Evolutionary conservation across 2,113 vertebrate species (phyloP).

Genomic region (Phaethon lepturus): DNA sequence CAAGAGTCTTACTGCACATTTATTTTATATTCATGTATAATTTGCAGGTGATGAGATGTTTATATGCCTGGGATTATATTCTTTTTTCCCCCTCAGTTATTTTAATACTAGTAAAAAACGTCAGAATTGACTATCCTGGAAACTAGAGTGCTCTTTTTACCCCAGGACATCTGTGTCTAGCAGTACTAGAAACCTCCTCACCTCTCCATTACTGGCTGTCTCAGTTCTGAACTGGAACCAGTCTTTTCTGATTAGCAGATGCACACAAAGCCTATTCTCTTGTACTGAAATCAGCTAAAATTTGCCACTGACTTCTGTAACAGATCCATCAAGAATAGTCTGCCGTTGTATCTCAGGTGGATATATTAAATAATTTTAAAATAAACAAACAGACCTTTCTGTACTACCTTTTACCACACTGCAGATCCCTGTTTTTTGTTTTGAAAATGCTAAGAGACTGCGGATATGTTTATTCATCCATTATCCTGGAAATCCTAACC

Average conservation of each 20-base stretch:
- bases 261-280: not conserved
- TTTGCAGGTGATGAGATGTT: not conserved
- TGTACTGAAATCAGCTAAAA: not conserved
- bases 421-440: not conserved
- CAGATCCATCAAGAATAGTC: not conserved
- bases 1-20: not conserved
- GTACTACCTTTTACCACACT: not conserved
- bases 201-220: not conserved
- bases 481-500: not conserved
- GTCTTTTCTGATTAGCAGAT: not conserved
- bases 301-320: not conserved
- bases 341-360: not conserved
- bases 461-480: not conserved
- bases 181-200: not conserved
- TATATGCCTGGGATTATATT: not conserved
- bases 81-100: accelerated
- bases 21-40: not conserved
- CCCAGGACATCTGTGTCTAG: not conserved
- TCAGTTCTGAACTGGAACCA: not conserved
- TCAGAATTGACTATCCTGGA: not conserved
- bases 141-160: not conserved
- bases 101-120: not conserved
- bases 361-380: not conserved
- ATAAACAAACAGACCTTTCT: not conserved
- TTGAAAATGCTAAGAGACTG: not conserved